Evolutionary conservation across 1,140 invertebrate genomes (phyloP), one percentile per base, ranked within the genome.

Genomic region (Chrysomallon squamiferum): DNA sequence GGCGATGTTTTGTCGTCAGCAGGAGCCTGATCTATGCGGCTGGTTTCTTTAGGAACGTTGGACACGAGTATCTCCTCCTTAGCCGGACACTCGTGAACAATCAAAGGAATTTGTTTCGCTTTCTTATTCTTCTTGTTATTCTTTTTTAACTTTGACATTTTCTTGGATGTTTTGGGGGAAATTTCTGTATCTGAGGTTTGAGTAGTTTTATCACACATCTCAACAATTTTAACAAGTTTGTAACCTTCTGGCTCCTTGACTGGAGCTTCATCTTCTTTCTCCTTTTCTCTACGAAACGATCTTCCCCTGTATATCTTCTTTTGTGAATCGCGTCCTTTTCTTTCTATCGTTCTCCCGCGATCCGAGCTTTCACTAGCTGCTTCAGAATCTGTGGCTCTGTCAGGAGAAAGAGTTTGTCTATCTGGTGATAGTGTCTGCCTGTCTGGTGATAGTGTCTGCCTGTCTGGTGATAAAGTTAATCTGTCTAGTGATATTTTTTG

Each of bases 221-320:
- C 47, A 33, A 35, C 13, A 15, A 45, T 1, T 27, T 30, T n/a
- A 38, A 45, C 15, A 6, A 0, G 27, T 62, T 15, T 20, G 33
- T 30, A 15, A 22, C 15, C 1, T 27, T 30, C 45, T 29, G 13
- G 32, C 2, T 50, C 49, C 49, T n/a, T 54, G 29, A 20, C 32
- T 27, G 58, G 54, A 0, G 22, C 22, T 5, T 50, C 43, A 22
- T 52, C 59, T 30, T 60, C 49, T 29, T 35, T 43, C 22, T 61
- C 64, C 22, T 43, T 66, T 22, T 60, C 60, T 33, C 49, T 47
- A 20, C 64, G 47, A 27, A 66, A 66, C 0, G 64, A 66, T 27
- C 64, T 59, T 29, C 32, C 47, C n/a, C 33, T 41, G 3, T 57
- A 47, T 41, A 45, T 29, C 13, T 33, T 58, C 29, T 33, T 59